Base-by-base conservation (phyloP, 2,888 invertebrate genomes). In the Petrolisthes cinctipes region DNA sequence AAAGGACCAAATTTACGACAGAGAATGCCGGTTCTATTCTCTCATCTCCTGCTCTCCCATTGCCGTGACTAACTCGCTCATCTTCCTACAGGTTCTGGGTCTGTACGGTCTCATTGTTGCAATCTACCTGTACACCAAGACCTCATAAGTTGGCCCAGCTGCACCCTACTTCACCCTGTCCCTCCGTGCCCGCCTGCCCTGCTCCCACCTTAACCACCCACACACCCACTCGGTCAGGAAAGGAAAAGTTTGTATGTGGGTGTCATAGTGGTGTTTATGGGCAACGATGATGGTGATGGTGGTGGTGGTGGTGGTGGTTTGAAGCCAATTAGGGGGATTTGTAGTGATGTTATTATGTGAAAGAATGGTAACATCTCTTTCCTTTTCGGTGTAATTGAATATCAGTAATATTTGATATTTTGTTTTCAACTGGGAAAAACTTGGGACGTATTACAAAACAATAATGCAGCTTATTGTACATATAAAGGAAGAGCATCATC, bases 91-190 rank as follows among this genome's bases (percentile, higher is more conserved):
- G 90, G 99, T 99, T 93, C 96, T 99, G 95, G 99, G 99, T 96
- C 97, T 99, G 92, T 99, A 99, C 95, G 99, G 99, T 94, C 97
- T 99, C 93, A 99, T 99, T 94, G 99, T 99, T 92, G 99, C 99
- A 94, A 98, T 99, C 94, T 99, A 98, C 94, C 95, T 99, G 93
- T 98, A 98, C 95, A 97, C 98, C 94, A 98, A 97, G 95, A 88
- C 90, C n/a, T 82, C 88, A 56, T 83, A n/a, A 71, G 20, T 14
- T n/a, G 37, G 37, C 37, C 2, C 37, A 37, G 37, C 1, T 37
- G 37, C 37, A 37, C 37, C 37, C 37, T 37, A 37, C 37, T 71
- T 1, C 7, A n/a, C 71, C 71, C 17, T 20, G 20, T 6, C 71
- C 71, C 71, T 7, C n/a, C 37, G 37, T 20, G 20, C n/a, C 71